A percentile compares a stretch with the other conserved stretches of the same genome.
phyloP scores from a whole-genome alignment of 2,888 invertebrate species.

The Microlaimidae sp. region DNA sequence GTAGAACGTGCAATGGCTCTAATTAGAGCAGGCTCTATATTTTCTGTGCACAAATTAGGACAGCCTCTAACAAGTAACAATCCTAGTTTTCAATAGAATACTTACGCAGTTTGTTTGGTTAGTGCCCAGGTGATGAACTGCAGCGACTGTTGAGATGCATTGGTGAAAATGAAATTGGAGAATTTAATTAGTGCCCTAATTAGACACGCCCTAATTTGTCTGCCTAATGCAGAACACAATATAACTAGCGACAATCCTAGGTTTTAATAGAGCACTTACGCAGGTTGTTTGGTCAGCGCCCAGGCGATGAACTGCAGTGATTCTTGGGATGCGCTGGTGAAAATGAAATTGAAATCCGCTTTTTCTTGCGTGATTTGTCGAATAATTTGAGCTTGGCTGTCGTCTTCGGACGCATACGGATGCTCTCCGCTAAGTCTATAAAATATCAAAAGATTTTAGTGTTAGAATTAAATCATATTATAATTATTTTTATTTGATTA shows the following conservation, averaged over 20 bases:
- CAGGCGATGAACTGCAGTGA: slow-evolving; percentile 83
- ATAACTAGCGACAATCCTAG: background rate
- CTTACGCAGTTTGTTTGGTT: slow-evolving; percentile 74
- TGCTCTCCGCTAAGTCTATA: slow-evolving; percentile 64
- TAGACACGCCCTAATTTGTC: background rate
- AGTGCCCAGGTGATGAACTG: slow-evolving; percentile 86
- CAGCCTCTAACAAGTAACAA: too few relatives aligned
- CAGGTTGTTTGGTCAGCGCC: slow-evolving; percentile 77
- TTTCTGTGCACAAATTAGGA: too few relatives aligned
- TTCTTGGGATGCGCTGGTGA: slow-evolving; percentile 81
- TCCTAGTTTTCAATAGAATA: too few relatives aligned
- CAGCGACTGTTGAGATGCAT: slow-evolving; percentile 76
- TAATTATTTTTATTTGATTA: too few relatives aligned
- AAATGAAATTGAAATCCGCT: slow-evolving; percentile 79
- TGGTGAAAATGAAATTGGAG: slow-evolving; percentile 79
- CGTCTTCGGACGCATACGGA: slow-evolving; percentile 61
- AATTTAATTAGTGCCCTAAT: too few relatives aligned
- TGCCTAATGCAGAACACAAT: background rate
- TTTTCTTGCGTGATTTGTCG: slow-evolving; percentile 74
- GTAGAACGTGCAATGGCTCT: too few relatives aligned
- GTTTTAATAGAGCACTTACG: slow-evolving; percentile 44
- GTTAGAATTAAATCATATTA: too few relatives aligned
- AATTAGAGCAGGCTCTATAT: too few relatives aligned
- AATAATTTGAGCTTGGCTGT: slow-evolving; percentile 56
- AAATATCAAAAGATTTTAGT: too few relatives aligned